These are phyloP conservation scores for Lutjanus erythropterus DNA, from an alignment of 2,113 vertebrate genomes.

Conservation along the genomic window DNA sequence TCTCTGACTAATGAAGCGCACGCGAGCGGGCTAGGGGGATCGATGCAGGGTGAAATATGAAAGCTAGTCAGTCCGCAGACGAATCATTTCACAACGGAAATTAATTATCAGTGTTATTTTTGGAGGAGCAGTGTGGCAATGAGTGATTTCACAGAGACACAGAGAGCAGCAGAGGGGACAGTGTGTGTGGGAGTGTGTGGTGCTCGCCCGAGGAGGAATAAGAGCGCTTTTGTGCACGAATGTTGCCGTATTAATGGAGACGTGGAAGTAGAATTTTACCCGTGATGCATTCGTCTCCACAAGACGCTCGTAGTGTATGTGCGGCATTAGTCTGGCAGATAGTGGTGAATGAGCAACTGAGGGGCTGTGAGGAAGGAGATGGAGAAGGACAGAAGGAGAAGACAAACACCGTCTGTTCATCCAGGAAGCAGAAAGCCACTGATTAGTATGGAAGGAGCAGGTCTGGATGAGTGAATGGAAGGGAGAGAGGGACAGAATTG, in stretches of 20 bases:
- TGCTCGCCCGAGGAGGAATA: constrained; percentile 10
- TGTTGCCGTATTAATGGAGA: constrained; percentile 17
- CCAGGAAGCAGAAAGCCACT: constrained; percentile 85
- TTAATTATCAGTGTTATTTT: constrained; percentile 86
- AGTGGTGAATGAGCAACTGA: neutral
- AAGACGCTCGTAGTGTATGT: neutral
- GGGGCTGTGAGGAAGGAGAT: constrained; percentile 12
- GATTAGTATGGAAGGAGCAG: constrained; percentile 87
- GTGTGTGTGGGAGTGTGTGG: constrained; percentile 1
- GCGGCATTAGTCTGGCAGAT: neutral
- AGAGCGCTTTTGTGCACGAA: neutral
- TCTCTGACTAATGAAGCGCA: constrained; percentile 79
- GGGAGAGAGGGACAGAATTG: constrained; percentile 61
- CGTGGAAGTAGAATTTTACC: constrained; percentile 5
- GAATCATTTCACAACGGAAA: constrained; percentile 82
- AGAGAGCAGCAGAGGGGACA: constrained; percentile 39
- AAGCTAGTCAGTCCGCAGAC: constrained; percentile 71
- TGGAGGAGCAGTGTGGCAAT: constrained; percentile 74
- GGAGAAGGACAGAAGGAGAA: constrained; percentile 71
- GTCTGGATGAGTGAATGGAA: constrained; percentile 67
- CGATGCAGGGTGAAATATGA: constrained; percentile 82
- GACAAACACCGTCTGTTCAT: constrained; percentile 60
- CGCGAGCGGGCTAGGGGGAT: constrained; percentile 62
- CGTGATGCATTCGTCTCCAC: neutral
- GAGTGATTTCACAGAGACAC: constrained; percentile 72